These are phyloP conservation scores for Helicoverpa zea DNA, from an alignment of 1,140 invertebrate genomes.

Conservation along the genomic window DNA sequence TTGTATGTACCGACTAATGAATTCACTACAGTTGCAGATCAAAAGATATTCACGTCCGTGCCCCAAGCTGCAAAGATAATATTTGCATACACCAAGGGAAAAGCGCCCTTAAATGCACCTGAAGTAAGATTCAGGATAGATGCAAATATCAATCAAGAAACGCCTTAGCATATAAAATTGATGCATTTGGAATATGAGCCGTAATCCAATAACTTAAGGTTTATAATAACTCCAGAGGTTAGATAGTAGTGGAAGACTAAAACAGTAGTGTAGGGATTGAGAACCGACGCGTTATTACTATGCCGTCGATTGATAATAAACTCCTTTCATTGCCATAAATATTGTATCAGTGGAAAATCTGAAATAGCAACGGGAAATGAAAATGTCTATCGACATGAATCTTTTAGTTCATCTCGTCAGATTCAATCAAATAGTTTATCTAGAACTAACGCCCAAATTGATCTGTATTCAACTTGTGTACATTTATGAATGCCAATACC, in stretches of 20 bases:
- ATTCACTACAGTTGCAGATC: slow-evolving; percentile 79
- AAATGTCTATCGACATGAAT: slow-evolving; percentile 42
- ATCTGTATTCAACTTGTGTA: not conserved
- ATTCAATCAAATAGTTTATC: not conserved
- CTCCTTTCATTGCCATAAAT: slow-evolving; percentile 61
- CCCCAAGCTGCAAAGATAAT: slow-evolving; percentile 58
- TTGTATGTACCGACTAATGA: slow-evolving; percentile 76
- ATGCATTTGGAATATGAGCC: not conserved
- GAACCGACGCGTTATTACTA: slow-evolving; percentile 71
- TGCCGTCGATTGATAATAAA: slow-evolving; percentile 73
- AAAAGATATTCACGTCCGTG: slow-evolving; percentile 80
- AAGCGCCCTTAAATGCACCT: slow-evolving; percentile 50
- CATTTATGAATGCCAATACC: not conserved
- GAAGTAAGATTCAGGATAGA: slow-evolving; percentile 48
- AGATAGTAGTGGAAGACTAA: slow-evolving; percentile 42
- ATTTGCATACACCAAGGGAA: slow-evolving; percentile 41
- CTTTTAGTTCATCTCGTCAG: not conserved
- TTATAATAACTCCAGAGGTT: not conserved
- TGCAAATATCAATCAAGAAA: slow-evolving; percentile 15
- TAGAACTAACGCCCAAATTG: not conserved
- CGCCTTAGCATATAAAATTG: not conserved
- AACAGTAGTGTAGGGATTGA: slow-evolving; percentile 68
- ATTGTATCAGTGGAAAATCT: slow-evolving; percentile 38
- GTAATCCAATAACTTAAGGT: slow-evolving; percentile 2
- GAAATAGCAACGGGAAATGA: slow-evolving; percentile 42